A percentile compares a stretch with the other conserved stretches of the same genome.
Evolutionary conservation across 2,888 invertebrate genomes (phyloP).

Genomic region (Caradrina clavipalpis): DNA sequence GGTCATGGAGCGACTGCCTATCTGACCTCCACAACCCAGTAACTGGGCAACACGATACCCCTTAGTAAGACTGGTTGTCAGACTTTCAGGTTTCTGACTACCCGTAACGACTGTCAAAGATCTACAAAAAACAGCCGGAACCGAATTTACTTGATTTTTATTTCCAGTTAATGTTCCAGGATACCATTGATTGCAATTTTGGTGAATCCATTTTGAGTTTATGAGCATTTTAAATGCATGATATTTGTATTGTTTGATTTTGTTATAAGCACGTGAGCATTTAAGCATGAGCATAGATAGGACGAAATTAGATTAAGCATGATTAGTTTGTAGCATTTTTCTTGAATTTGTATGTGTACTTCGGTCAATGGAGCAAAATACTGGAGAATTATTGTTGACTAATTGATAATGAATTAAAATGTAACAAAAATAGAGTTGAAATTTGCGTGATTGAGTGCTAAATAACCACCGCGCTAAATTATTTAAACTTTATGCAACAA

Average conservation of each 20-base stretch:
- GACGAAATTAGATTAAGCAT: conserved; percentile 17
- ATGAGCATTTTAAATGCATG: conserved; percentile 55
- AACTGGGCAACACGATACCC: too few relatives aligned
- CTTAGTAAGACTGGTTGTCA: too few relatives aligned
- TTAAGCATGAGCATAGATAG: not conserved
- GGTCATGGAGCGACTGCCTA: too few relatives aligned
- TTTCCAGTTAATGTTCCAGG: conserved; percentile 14
- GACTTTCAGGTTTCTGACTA: too few relatives aligned
- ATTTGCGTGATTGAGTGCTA: not conserved
- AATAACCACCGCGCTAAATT: too few relatives aligned
- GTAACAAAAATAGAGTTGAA: not conserved
- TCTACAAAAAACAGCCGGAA: too few relatives aligned
- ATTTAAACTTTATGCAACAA: too few relatives aligned
- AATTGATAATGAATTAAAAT: not conserved
- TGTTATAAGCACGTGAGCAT: conserved; percentile 17
- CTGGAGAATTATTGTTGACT: not conserved
- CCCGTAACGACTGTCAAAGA: too few relatives aligned
- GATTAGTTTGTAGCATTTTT: not conserved
- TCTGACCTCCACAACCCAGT: too few relatives aligned
- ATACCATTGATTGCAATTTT: not conserved
- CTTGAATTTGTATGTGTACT: not conserved
- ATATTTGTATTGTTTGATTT: conserved; percentile 10
- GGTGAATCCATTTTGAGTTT: conserved; percentile 17
- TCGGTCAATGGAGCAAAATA: too few relatives aligned
- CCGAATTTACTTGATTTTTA: too few relatives aligned